Evolutionary conservation across 2,888 invertebrate species (phyloP).

Genomic region (Ligdia adustata): DNA sequence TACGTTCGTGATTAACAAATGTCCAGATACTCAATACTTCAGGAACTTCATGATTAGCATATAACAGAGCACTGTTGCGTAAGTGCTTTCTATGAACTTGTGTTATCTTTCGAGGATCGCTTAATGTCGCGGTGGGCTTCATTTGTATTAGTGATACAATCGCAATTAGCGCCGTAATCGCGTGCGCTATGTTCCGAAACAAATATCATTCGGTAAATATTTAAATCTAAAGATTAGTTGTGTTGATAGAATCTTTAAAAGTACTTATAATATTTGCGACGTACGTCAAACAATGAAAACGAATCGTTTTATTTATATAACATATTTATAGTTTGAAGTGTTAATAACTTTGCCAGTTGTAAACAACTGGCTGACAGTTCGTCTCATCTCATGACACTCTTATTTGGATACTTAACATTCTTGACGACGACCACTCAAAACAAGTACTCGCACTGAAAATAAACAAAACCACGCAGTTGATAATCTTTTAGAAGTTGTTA

Average conservation of each 20-base stretch:
- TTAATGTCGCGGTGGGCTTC: constrained; percentile 21
- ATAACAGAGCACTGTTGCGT: constrained; percentile 36
- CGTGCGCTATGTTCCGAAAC: constrained; percentile 6
- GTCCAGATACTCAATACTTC: constrained; percentile 54
- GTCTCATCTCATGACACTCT: constrained; percentile 14
- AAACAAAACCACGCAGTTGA: no score
- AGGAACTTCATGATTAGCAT: constrained; percentile 61
- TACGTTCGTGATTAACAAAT: constrained; percentile 52
- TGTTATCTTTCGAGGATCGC: constrained; percentile 23
- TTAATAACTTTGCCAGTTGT: constrained; percentile 13
- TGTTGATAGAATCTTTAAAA: constrained; percentile 19
- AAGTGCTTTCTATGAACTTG: constrained; percentile 26
- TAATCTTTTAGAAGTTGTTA: no score
- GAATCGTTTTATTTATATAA: not conserved
- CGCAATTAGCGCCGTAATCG: constrained; percentile 22
- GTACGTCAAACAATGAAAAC: constrained; percentile 15
- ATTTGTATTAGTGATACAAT: constrained; percentile 23
- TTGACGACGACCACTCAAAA: no score
- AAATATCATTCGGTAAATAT: constrained; percentile 26
- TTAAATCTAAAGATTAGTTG: constrained; percentile 15
- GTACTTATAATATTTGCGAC: constrained; percentile 9
- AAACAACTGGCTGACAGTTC: constrained; percentile 13
- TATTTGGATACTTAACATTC: constrained; percentile 15
- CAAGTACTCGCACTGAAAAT: no score
- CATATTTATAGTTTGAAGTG: constrained; percentile 16